Evolutionary conservation across 2,113 vertebrate species (phyloP), one percentile per base, ranked within the genome.

Genomic region (Gallinago paraguaiae): DNA sequence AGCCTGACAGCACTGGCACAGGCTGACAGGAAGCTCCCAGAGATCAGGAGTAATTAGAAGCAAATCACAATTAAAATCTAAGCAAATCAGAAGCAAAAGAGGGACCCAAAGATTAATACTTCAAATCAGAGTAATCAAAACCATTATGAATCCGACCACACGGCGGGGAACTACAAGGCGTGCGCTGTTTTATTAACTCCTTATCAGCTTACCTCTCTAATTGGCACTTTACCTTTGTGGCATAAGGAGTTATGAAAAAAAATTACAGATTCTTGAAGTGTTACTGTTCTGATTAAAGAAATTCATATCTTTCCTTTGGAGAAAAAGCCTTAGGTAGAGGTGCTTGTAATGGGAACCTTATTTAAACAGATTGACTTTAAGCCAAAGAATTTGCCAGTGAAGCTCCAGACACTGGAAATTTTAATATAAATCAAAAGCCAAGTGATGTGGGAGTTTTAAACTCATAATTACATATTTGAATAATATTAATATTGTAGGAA

Each of bases 71-170:
- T 75, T 60, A 82, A 91, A 95, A 60, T 87, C 43, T 68, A 95
- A 95, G 74, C 81, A 95, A 96, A 96, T 86, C 74, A 95, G 77
- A 94, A 89, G 79, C 61, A 79, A 91, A 76, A 93, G 48, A 65
- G 61, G 41, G 25, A 82, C 13, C 9, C 45, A 45, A 22, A 53
- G 48, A 92, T 33, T 87, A 82, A 67, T 71, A 70, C 31, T 86
- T 82, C 51, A 92, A 79, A 75, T 80, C 68, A 91, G 37, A 86
- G 64, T 54, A 71, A 91, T 71, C 25, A 83, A 90, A 96, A 67
- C 37, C 63, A 75, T 87, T 68, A 78, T 70, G 85, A 79, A 33
- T 56, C 72, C 57, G 65, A 63, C 51, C 60, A 75, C 22, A 30
- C 1, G 3, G 18, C 65, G 30, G 28, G 17, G 28, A 91, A 75